Evolutionary conservation across 2,888 invertebrate species (phyloP).

Genomic region (Artemia sinica): DNA sequence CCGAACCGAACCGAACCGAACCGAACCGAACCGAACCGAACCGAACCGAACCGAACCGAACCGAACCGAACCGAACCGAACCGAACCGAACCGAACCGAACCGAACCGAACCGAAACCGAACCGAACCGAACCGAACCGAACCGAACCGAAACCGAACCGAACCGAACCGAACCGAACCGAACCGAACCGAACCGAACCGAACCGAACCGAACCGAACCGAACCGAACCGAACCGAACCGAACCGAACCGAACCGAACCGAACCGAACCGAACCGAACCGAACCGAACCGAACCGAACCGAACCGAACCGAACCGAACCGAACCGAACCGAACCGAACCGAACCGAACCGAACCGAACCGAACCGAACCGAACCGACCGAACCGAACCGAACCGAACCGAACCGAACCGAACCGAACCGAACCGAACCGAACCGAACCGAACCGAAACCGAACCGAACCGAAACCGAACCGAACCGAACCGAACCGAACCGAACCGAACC

Average conservation of each 20-base stretch:
- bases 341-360: constrained; percentile 23
- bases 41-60: constrained; percentile 13
- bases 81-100: constrained; percentile 23
- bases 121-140: too few relatives aligned
- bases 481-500: constrained; percentile 22
- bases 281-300: constrained; percentile 23
- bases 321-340: constrained; percentile 23
- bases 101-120: too few relatives aligned
- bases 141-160: too few relatives aligned
- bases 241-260: constrained; percentile 19
- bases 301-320: constrained; percentile 21
- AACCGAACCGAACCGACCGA: constrained; percentile 19
- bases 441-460: too few relatives aligned
- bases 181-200: constrained; percentile 23
- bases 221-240: constrained; percentile 22
- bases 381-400: constrained; percentile 23
- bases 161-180: constrained; percentile 23
- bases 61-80: constrained; percentile 22
- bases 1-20: constrained; percentile 22
- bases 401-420: constrained; percentile 22
- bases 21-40: constrained; percentile 21
- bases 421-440: constrained; percentile 23
- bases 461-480: constrained; percentile 23
- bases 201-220: constrained; percentile 23
- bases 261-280: constrained; percentile 23